Percentiles rank a stretch among this genome's conserved stretches.
These are phyloP conservation scores for Rhopalosiphum padi DNA, from an alignment of 1,140 invertebrate genomes.

Conservation along the genomic window DNA sequence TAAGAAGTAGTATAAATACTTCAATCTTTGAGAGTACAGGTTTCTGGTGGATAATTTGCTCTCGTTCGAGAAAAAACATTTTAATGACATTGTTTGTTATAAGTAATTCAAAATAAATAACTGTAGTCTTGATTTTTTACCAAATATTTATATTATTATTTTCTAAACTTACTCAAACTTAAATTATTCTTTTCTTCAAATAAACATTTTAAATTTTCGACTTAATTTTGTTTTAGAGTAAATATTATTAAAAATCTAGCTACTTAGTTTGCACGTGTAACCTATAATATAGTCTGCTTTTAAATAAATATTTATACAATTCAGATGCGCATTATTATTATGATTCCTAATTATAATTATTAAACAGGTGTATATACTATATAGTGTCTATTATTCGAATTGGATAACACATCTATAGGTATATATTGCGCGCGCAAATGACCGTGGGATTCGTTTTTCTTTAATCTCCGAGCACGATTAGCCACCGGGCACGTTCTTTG, in stretches of 20 bases:
- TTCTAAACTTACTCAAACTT: no score
- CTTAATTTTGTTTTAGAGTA: no score
- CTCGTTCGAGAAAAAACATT: no score
- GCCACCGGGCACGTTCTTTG: not conserved
- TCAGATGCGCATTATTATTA: not conserved
- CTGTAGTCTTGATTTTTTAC: no score
- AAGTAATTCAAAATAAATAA: no score
- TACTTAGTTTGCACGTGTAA: not conserved
- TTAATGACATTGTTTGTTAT: no score
- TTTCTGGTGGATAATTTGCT: no score
- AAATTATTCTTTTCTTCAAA: no score
- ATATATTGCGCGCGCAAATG: not conserved
- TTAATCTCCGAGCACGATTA: conserved; percentile 30
- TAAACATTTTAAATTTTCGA: no score
- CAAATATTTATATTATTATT: no score
- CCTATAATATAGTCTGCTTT: not conserved
- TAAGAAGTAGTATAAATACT: no score
- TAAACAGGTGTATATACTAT: not conserved
- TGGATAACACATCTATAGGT: not conserved
- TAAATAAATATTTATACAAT: conserved; percentile 2
- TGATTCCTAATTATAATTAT: not conserved
- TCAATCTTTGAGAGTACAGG: no score
- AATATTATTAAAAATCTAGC: not conserved
- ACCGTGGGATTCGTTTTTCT: conserved; percentile 45
- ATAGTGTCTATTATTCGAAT: not conserved